These are phyloP conservation scores for Druon quercuslanigerum DNA, from an alignment of 1,140 invertebrate species.

Conservation along the genomic window DNA sequence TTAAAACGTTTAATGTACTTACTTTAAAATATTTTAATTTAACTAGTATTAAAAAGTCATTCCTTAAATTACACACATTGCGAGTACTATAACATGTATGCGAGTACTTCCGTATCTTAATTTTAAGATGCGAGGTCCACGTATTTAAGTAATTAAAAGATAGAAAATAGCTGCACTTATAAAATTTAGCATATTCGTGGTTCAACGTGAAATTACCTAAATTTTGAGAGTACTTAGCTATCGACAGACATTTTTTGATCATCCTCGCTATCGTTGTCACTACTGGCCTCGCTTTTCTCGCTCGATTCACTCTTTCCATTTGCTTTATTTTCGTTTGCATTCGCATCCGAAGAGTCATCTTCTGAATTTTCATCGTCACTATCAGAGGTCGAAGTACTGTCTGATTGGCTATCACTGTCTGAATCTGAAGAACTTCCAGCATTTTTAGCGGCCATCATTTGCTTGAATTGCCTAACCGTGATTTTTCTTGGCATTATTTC, in stretches of 20 bases:
- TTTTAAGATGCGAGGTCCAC: too few species aligned
- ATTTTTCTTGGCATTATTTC: slow-evolving; percentile 85
- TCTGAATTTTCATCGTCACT: slow-evolving; percentile 62
- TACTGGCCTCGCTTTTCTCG: slow-evolving; percentile 61
- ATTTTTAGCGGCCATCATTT: slow-evolving; percentile 80
- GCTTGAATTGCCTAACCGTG: slow-evolving; percentile 80
- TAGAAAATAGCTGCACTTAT: not conserved
- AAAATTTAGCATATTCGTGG: not conserved
- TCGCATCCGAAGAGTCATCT: slow-evolving; percentile 61
- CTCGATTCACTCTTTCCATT: slow-evolving; percentile 61
- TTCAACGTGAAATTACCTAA: slow-evolving; percentile 10
- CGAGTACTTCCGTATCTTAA: too few species aligned
- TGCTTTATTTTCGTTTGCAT: slow-evolving; percentile 52
- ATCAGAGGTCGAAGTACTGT: slow-evolving; percentile 66
- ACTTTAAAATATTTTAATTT: too few species aligned
- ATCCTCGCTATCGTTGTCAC: slow-evolving; percentile 65
- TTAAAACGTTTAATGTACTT: too few species aligned
- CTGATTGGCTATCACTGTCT: slow-evolving; percentile 70
- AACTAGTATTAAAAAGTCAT: too few species aligned
- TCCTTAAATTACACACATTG: too few species aligned
- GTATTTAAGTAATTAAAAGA: not conserved
- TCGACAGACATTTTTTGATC: slow-evolving; percentile 46
- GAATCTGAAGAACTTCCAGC: slow-evolving; percentile 70
- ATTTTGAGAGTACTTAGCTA: not conserved
- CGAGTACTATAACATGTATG: too few species aligned